Conservation (phyloP, 2,113 vertebrate genomes). For the Lathamus discolor region DNA sequence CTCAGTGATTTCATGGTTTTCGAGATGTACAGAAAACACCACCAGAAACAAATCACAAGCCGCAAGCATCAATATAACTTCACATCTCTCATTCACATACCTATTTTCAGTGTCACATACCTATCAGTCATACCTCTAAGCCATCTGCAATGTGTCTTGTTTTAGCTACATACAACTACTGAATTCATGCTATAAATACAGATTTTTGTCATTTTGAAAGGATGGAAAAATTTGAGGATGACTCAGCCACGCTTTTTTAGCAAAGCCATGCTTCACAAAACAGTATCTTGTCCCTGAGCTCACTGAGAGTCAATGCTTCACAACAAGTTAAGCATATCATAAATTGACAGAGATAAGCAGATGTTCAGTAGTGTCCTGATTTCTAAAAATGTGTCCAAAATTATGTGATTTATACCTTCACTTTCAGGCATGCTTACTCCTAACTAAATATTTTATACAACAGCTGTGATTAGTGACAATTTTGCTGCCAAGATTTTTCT, state of each 20-base stretch:
- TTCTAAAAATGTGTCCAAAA: constrained; percentile 26
- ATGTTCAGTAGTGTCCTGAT: constrained; percentile 16
- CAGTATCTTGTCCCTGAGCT: background rate
- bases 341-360: constrained; percentile 10
- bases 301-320: background rate
- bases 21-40: background rate
- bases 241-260: background rate
- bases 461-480: constrained; percentile 35
- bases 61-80: background rate
- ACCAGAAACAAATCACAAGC: background rate
- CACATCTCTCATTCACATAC: background rate
- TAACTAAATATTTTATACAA: constrained; percentile 31
- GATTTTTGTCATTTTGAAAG: background rate
- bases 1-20: background rate
- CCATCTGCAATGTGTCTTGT: background rate
- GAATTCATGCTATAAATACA: background rate
- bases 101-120: background rate
- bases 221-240: background rate
- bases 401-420: constrained; percentile 46
- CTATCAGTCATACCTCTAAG: background rate
- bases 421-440: constrained; percentile 17
- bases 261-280: background rate
- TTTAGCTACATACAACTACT: background rate
- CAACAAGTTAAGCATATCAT: background rate
- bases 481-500: constrained; percentile 25